phyloP scores from a whole-genome alignment of 1,140 invertebrate genomes.

The Drosophila asahinai region DNA sequence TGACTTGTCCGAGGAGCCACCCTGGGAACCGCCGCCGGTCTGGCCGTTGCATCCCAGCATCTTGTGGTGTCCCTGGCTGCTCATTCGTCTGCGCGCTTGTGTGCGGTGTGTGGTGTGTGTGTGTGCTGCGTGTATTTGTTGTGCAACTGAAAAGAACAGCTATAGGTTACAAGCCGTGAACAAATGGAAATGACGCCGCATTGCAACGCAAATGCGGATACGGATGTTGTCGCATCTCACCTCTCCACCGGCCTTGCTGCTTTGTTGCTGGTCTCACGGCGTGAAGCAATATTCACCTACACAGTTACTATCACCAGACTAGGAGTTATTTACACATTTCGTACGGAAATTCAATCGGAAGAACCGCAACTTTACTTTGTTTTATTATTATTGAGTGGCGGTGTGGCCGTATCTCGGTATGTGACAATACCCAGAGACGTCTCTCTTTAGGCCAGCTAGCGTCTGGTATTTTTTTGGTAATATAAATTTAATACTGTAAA shows the following conservation, averaged over 20 bases:
- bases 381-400: too few species aligned
- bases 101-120: neutral
- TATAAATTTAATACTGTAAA: too few species aligned
- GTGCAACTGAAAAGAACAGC: slow-evolving; percentile 11
- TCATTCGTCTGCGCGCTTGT: slow-evolving; percentile 46
- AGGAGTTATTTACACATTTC: slow-evolving; percentile 1
- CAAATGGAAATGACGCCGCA: slow-evolving; percentile 18
- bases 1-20: slow-evolving; percentile 18
- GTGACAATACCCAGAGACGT: too few species aligned
- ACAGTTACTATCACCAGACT: neutral
- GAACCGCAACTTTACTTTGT: neutral
- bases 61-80: slow-evolving; percentile 77
- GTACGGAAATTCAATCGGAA: neutral
- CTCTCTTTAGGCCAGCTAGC: too few species aligned
- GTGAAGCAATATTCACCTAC: neutral
- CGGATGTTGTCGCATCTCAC: neutral
- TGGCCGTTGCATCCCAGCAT: slow-evolving; percentile 55
- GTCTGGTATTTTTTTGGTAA: too few species aligned
- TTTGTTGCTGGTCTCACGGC: neutral
- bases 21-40: slow-evolving; percentile 18
- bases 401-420: too few species aligned
- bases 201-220: neutral
- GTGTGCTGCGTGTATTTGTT: slow-evolving; percentile 2
- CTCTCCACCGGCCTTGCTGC: neutral
- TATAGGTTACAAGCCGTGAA: neutral